Conservation (phyloP, 2,113 vertebrate genomes). For the Otis tarda region DNA sequence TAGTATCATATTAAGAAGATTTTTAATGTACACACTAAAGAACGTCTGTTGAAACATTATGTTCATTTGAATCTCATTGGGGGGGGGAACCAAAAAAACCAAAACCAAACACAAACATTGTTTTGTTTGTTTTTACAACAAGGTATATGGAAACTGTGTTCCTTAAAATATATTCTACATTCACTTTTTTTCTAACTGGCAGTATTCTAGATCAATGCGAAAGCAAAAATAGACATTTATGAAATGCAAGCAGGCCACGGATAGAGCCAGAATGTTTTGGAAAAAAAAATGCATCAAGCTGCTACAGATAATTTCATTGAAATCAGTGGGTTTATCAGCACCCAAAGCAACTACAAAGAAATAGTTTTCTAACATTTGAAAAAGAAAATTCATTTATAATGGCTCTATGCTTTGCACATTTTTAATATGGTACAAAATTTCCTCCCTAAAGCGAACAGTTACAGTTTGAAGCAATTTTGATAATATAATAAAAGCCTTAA, state of each 20-base stretch:
- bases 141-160: neutral
- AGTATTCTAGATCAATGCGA: neutral
- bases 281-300: neutral
- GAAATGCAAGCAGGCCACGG: neutral
- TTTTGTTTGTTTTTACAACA: neutral
- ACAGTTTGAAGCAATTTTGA: neutral
- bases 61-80: neutral
- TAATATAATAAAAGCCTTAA: neutral
- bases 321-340: neutral
- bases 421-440: neutral
- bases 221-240: neutral
- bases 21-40: neutral
- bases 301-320: neutral
- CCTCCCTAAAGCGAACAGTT: neutral
- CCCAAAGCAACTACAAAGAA: neutral
- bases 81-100: neutral
- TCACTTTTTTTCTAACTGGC: neutral
- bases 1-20: neutral
- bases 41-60: neutral
- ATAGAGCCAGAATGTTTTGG: neutral
- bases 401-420: neutral
- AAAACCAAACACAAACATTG: no score
- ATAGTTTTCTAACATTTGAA: neutral
- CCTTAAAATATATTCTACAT: neutral
- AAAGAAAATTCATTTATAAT: neutral